These are phyloP conservation scores for Ferrisia virgata DNA, from an alignment of 2,888 invertebrate genomes.

Conservation along the genomic window DNA sequence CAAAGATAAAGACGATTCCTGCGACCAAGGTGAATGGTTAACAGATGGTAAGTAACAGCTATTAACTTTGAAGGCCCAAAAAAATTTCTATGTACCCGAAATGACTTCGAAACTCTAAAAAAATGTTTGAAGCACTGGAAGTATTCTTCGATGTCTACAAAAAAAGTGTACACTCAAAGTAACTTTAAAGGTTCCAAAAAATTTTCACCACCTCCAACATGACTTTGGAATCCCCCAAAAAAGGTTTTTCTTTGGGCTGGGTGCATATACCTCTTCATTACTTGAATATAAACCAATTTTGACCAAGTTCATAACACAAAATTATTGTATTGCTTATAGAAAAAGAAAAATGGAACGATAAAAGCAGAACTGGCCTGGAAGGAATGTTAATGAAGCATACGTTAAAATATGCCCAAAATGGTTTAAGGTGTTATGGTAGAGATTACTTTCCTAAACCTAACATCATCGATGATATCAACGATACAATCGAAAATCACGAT, in stretches of 20 bases:
- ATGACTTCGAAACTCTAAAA: too few species aligned
- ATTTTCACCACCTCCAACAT: too few species aligned
- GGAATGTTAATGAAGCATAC: not conserved
- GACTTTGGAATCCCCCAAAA: too few species aligned
- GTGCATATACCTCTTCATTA: too few species aligned
- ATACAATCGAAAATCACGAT: not conserved
- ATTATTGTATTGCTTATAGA: not conserved
- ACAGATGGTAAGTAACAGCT: not conserved
- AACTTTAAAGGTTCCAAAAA: too few species aligned
- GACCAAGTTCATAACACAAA: not conserved
- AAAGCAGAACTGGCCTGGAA: not conserved
- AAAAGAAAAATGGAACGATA: not conserved
- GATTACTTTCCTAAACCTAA: not conserved
- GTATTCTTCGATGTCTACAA: too few species aligned
- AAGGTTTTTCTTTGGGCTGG: too few species aligned
- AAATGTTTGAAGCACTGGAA: too few species aligned
- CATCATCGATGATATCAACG: not conserved
- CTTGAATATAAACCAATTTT: not conserved
- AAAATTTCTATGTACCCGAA: too few species aligned
- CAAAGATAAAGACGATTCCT: not conserved
- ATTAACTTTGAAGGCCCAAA: not conserved
- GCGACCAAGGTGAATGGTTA: not conserved
- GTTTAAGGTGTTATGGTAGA: not conserved
- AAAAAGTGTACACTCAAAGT: too few species aligned
- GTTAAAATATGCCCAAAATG: not conserved